phyloP scores from a whole-genome alignment of 2,888 invertebrate species.

The Nemapogon koenigi region DNA sequence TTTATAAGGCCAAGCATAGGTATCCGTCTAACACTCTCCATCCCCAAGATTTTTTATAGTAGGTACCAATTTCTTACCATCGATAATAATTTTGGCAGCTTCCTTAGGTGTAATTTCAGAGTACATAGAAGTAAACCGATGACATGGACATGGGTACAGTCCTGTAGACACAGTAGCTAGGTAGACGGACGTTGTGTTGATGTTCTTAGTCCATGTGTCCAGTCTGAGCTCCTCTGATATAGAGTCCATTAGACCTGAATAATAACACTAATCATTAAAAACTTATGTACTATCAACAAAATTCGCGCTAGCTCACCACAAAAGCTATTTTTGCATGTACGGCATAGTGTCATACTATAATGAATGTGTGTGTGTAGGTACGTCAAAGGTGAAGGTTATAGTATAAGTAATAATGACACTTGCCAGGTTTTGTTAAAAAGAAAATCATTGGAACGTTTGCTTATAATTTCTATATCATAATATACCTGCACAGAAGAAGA shows the following conservation, averaged over 20 bases:
- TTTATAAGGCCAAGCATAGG: too few species aligned
- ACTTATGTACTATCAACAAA: too few species aligned
- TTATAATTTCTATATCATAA: too few species aligned
- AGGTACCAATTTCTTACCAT: too few species aligned
- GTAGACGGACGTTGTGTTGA: constrained; percentile 48
- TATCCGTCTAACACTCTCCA: too few species aligned
- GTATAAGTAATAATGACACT: too few species aligned
- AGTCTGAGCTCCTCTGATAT: constrained; percentile 46
- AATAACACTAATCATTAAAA: background rate
- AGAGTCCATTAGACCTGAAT: constrained; percentile 50
- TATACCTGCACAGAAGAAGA: too few species aligned
- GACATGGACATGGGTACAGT: constrained; percentile 39
- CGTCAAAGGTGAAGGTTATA: background rate
- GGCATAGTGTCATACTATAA: background rate
- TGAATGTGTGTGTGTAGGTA: background rate
- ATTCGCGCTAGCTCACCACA: too few species aligned
- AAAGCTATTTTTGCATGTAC: too few species aligned
- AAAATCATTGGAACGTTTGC: too few species aligned
- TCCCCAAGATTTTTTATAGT: too few species aligned
- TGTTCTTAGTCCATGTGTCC: constrained; percentile 49
- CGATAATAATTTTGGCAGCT: constrained; percentile 46
- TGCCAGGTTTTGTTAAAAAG: too few species aligned
- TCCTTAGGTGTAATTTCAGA: constrained; percentile 41
- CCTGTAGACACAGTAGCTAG: constrained; percentile 43
- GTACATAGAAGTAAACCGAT: constrained; percentile 45